Conservation (phyloP, 2,888 invertebrate species). For the Ormyrus rosae region DNA sequence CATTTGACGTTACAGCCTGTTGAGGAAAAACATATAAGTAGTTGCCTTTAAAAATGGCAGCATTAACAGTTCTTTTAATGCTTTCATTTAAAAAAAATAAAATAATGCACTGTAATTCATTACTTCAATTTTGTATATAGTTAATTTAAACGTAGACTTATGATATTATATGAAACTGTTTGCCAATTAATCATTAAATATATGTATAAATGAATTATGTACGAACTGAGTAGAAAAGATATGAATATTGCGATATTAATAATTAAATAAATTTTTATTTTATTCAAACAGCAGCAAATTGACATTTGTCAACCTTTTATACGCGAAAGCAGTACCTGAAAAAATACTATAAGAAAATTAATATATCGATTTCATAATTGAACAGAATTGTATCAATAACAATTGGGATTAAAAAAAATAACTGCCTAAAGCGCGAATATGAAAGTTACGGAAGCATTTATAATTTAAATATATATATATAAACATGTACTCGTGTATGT, state of each 20-base stretch:
- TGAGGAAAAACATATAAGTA: constrained; percentile 41
- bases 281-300: constrained; percentile 16
- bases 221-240: neutral
- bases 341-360: constrained; percentile 46
- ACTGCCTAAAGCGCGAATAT: constrained; percentile 15
- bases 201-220: constrained; percentile 4
- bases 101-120: too few species aligned
- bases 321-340: constrained; percentile 51
- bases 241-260: constrained; percentile 2
- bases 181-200: constrained; percentile 11
- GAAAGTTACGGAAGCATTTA: constrained; percentile 18
- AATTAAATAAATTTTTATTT: neutral
- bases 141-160: constrained; percentile 9
- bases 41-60: neutral
- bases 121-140: too few species aligned
- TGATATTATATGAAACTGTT: neutral
- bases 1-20: constrained; percentile 43
- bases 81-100: neutral
- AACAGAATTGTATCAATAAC: neutral
- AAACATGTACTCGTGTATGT: constrained; percentile 6
- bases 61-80: neutral
- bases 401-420: neutral
- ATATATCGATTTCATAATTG: constrained; percentile 15
- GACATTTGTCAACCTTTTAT: constrained; percentile 10
- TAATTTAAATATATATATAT: constrained; percentile 4